Base-by-base conservation (phyloP, 2,113 vertebrate genomes). In the Cathartes aura region DNA sequence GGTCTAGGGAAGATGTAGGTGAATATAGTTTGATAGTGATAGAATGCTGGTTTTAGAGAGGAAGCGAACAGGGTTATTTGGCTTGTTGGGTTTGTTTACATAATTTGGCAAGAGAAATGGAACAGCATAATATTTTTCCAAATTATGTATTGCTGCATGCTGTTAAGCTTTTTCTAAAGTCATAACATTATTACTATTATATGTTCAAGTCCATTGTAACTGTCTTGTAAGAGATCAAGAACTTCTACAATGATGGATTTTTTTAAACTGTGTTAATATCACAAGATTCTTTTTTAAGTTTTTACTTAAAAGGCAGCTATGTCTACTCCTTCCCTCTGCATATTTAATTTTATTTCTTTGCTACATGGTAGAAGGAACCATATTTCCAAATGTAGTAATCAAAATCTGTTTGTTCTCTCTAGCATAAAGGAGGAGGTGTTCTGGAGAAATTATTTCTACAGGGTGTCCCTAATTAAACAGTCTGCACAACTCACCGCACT, bases 371-470 rank as follows among this genome's bases (percentile, higher is more conserved):
- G 71, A 89, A 87, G 14, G 38, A 94, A 17, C 9, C 0, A 2
- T 66, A 82, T 53, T 94, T 82, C 29, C 23, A 67, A 83, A 38
- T 50, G 36, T 38, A 79, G 36, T 97, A 82, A 94, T 53, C 23
- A 81, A 86, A 95, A 76, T 53, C 36, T 68, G 38, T 84, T 89
- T 75, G 47, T 92, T 93, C 29, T 93, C 81, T 95, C 74, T 97
- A 99, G 99, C 0, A 98, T 99, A 89, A 99, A 99, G 96, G 99
- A 99, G 97, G 99, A 99, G 12, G 98, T 99, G 22, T 99, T 99
- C 95, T 99, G 99, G 99, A 99, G 99, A 97, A 99, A 99, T 96
- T 99, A 99, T 86, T 99, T 99, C 97, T 99, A 99, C 98, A 98
- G 99, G 0, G 99, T 99, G 81, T 99, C 99, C 79, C 98, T 99